Evolutionary conservation across 2,888 invertebrate species (phyloP), one percentile per base, ranked within the genome.

Genomic region (Coleophora flavipennella): DNA sequence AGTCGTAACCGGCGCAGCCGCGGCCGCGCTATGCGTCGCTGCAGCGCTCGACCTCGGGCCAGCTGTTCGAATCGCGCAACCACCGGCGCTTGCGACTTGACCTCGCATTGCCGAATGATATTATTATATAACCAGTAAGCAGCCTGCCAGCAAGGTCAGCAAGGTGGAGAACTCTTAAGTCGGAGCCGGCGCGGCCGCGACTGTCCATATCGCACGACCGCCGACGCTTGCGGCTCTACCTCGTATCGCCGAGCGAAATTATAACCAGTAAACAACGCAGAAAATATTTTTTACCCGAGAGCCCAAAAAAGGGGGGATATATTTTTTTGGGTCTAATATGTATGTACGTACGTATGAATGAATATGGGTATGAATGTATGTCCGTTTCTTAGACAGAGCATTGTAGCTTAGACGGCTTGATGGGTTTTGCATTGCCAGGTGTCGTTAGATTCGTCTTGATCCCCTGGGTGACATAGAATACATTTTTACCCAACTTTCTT

Each of bases 101-200:
- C 48, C 60, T 83, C 35, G 59, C 71, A 31, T 84, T 84, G 32
- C 78, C 20, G 3, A 11, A 7, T 10, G 29, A 29, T 10, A 10
- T 29, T 10, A 10, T 29, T 29, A 29, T 4, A 9, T 11, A 29
- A n/a, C 29, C 3, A 10, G 8, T 10, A 29, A 11, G 9, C 29
- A 29, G 4, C 11, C 29, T 20, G 83, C 81, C 4, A 69, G 67
- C 7, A 83, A 83, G 12, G 81, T 76, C 38, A 81, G 75, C 53
- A 83, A 81, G 50, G 81, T 72, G 36, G 85, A 85, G 60, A 85
- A 84, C 51, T 76, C 80, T n/a, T 29, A 81, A 77, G 49, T 72
- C 81, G 11, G 83, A 80, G 42, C 62, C 73, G n/a, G 62, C 75
- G 1, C 63, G 75, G 4, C 71, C 83, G 13, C 63, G 84, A 46